These are phyloP conservation scores for Anneissia japonica DNA, from an alignment of 35 echinoderm and acorn worm genomes.

Conservation along the genomic window DNA sequence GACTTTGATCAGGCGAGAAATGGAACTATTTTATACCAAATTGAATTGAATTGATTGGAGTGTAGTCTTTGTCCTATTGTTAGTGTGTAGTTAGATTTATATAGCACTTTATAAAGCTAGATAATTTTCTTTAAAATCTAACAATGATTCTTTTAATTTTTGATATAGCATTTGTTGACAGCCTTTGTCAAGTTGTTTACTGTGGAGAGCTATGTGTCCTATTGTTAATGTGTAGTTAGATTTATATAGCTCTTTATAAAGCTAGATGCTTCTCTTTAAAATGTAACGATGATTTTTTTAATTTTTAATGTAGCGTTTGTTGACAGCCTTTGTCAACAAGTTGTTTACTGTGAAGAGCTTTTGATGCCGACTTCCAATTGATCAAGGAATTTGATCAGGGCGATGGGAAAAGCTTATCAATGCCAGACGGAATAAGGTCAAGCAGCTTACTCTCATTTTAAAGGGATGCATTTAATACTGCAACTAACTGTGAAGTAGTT, in stretches of 20 bases:
- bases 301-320: conserved; percentile 41
- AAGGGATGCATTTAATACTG: too few species aligned
- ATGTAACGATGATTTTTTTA: neutral
- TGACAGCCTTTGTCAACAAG: conserved; percentile 91
- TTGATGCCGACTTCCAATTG: conserved; percentile 84
- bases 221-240: too few species aligned
- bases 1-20: conserved; percentile 94
- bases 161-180: conserved; percentile 60
- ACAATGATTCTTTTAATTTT: neutral
- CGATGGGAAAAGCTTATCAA: conserved; percentile 47
- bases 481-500: too few species aligned
- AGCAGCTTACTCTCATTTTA: too few species aligned
- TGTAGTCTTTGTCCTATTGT: too few species aligned
- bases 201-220: conserved; percentile 77
- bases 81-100: too few species aligned
- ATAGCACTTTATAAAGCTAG: too few species aligned
- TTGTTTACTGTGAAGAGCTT: conserved; percentile 79
- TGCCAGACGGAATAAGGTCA: conserved; percentile 96
- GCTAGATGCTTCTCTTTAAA: too few species aligned
- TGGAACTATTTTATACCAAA: too few species aligned
- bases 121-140: neutral
- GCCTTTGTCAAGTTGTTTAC: conserved; percentile 87
- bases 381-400: conserved; percentile 62
- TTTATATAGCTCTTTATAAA: too few species aligned
- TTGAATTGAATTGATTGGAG: too few species aligned